Base-by-base conservation (phyloP, 2,888 invertebrate genomes). In the Miltochrista miniata region DNA sequence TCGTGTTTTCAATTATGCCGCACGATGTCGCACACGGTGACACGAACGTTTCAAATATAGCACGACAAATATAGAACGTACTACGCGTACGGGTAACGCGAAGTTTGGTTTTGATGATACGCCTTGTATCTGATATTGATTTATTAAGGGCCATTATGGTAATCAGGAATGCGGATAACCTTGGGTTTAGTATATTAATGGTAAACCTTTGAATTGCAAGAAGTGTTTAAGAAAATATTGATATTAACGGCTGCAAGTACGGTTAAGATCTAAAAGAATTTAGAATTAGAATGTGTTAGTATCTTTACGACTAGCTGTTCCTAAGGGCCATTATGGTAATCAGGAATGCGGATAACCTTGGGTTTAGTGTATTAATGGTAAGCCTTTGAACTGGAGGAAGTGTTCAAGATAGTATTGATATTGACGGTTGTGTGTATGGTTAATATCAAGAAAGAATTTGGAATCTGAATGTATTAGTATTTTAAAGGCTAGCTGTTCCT, bases 1-100 rank as follows among this genome's bases (percentile, higher is more conserved):
- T 79, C 56, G 68, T 64, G 53, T 58, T 61, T 60, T 49, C 64
- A 55, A 41, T 62, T 56, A 58, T 59, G 48, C 40, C 56, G 66
- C 56, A 66, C 76, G 84, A 83, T 85, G 87, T 87, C 87, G 83
- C 82, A 71, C 74, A 76, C 76, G 81, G 87, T 85, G 87, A 87
- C 90, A 88, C 76, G 76, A 74, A 69, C 70, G 73, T 61, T 67
- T 63, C 82, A 86, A 83, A 88, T 85, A 84, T 90, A 90, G 85
- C 68, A 53, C 59, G 69, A 66, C 83, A 85, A 82, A 84, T 82
- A 82, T 87, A 88, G 83, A 72, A 64, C 74, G 76, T 76, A 77
- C 31, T 31, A 31, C 84, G 79, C 77, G 75, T 72, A 71, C 72
- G 72, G 74, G 73, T 70, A 66, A 67, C 64, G 60, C 47, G 66